Evolutionary conservation across 2,888 invertebrate genomes (phyloP).

Genomic region (Ametastegia equiseti): DNA sequence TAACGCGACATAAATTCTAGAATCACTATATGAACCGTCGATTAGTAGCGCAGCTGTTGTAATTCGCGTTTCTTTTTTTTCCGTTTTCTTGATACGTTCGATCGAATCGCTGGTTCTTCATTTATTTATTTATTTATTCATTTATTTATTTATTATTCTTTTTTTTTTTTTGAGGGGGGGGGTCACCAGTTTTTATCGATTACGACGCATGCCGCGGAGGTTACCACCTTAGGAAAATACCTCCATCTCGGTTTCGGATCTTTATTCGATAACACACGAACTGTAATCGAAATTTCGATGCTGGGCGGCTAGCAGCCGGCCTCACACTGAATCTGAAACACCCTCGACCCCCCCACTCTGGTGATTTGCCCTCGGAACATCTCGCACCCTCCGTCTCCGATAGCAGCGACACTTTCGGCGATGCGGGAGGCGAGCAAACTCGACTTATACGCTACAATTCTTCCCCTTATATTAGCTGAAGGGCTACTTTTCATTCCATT

Average conservation of each 20-base stretch:
- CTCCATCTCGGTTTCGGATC: constrained; percentile 44
- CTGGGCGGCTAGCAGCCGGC: constrained; percentile 74
- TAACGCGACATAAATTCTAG: too few relatives aligned
- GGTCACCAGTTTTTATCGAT: constrained; percentile 60
- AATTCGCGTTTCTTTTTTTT: not conserved
- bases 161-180: constrained; percentile 8
- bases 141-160: constrained; percentile 24
- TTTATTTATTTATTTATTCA: not conserved
- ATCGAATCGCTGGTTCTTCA: too few relatives aligned
- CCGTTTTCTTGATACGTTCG: too few relatives aligned
- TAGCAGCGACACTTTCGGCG: constrained; percentile 22
- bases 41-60: not conserved
- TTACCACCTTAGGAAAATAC: constrained; percentile 46
- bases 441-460: not conserved
- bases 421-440: constrained; percentile 47
- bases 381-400: constrained; percentile 45
- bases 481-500: too few relatives aligned
- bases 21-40: too few relatives aligned
- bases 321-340: constrained; percentile 69
- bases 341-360: constrained; percentile 59
- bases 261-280: constrained; percentile 55
- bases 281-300: constrained; percentile 68
- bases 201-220: constrained; percentile 61
- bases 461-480: too few relatives aligned
- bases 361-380: constrained; percentile 52